A percentile compares a stretch with the other conserved stretches of the same genome.
Conservation (phyloP, 2,888 invertebrate species). For the Phasia obesa region DNA sequence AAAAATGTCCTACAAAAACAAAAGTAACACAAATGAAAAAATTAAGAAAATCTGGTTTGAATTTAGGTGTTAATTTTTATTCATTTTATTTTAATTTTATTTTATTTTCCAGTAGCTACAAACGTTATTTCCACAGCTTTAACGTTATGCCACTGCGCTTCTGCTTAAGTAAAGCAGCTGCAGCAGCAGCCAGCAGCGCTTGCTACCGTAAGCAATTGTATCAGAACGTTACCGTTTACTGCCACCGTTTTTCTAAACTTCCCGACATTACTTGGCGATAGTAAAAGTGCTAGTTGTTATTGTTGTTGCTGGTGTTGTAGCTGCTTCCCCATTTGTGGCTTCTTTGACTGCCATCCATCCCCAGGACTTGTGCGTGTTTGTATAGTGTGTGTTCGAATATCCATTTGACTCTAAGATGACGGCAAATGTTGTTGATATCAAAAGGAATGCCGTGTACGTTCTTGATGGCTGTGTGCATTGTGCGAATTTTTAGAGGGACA, state of each 20-base stretch:
- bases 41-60: conserved; percentile 16
- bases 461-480: conserved; percentile 58
- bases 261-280: conserved; percentile 64
- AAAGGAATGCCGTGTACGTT: conserved; percentile 66
- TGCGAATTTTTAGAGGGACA: conserved; percentile 54
- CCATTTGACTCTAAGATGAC: conserved; percentile 63
- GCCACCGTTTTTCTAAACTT: conserved; percentile 36
- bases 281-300: conserved; percentile 63
- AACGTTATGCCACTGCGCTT: conserved; percentile 17
- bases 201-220: neutral
- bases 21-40: neutral
- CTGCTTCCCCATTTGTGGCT: conserved; percentile 30
- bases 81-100: too few species aligned
- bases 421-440: conserved; percentile 65
- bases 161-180: conserved; percentile 9
- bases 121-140: conserved; percentile 18
- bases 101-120: conserved; percentile 25
- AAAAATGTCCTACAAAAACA: neutral
- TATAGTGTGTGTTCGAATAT: conserved; percentile 7
- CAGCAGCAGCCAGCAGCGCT: conserved; percentile 26
- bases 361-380: conserved; percentile 5
- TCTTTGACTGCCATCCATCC: conserved; percentile 33
- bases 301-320: neutral
- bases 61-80: conserved; percentile 12
- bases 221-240: conserved; percentile 48